Percentiles rank a stretch among this genome's conserved stretches.
phyloP scores from a whole-genome alignment of 1,140 invertebrate genomes.

The Diploscapter pachys region DNA sequence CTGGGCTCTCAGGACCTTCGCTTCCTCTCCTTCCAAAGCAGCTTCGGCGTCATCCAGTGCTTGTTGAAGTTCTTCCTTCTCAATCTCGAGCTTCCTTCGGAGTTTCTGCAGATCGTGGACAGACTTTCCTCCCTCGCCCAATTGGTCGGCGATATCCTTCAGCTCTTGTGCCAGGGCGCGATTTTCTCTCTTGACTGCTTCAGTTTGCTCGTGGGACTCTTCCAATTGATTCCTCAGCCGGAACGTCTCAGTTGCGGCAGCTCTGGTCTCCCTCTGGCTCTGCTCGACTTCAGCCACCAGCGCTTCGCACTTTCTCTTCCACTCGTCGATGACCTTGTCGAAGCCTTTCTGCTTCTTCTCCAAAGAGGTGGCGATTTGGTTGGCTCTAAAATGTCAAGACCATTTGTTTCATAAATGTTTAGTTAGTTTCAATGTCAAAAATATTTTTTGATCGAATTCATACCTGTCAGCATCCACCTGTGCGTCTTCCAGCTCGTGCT shows the following conservation, averaged over 20 bases:
- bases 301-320: constrained; percentile 98
- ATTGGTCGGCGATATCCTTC: constrained; percentile 95
- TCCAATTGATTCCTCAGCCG: constrained; percentile 94
- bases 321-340: constrained; percentile 98
- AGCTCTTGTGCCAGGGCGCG: constrained; percentile 74
- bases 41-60: constrained; percentile 97
- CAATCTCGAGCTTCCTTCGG: constrained; percentile 92
- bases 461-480: constrained; percentile 83
- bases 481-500: constrained; percentile 95
- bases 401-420: neutral
- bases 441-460: constrained; percentile 54
- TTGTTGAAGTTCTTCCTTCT: constrained; percentile 92
- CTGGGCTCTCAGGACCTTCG: constrained; percentile 92
- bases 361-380: constrained; percentile 80
- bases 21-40: constrained; percentile 96
- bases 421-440: neutral
- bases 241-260: constrained; percentile 98
- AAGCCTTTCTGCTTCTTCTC: constrained; percentile 99
- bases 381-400: constrained; percentile 65
- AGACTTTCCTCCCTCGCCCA: constrained; percentile 78
- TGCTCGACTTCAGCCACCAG: constrained; percentile 92
- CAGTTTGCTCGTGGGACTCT: constrained; percentile 85
- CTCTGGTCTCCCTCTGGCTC: constrained; percentile 95
- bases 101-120: constrained; percentile 98
- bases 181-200: constrained; percentile 94